Base-by-base conservation (phyloP, 2,797 vertebrate species). In the Spea hammondii region DNA sequence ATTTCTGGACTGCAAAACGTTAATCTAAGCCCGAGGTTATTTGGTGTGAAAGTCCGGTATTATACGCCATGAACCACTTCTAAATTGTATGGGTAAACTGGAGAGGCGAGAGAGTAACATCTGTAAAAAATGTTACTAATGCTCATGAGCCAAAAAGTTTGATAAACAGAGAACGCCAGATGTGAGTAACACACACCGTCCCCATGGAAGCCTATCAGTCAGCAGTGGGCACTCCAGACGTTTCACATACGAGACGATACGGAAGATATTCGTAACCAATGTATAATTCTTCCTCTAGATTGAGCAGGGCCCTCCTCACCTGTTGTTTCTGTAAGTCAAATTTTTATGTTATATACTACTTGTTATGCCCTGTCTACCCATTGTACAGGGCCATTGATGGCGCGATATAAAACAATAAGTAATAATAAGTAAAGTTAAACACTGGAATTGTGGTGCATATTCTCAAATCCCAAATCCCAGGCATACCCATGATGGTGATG, bases 141-240 rank as follows among this genome's bases (percentile, higher is more conserved):
- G 48, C 47, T 45, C 32, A 12, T 11, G 48, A 32, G 79, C 79
- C 79, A 80, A 76, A 51, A 67, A 49, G 46, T 57, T 71, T 76
- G 72, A 80, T 80, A 80, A 80, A 80, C 73, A 76, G 48, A 48
- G 13, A 74, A 69, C 64, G 72, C 78, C 78, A 79, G 72, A 79
- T 79, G 78, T 73, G 77, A 74, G 71, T 48, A 73, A 44, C 47
- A 53, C 46, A 17, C 13, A 47, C 51, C 55, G 44, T 60, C 70
- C 32, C 6, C 8, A 48, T 74, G 66, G n/a, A 47, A 65, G 57
- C 60, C 65, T 51, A 50, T 67, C 57, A 60, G 44, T 70, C 49
- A 74, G 32, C 10, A 55, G 17, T 74, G 78, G 72, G 72, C 72
- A 79, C 70, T 45, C 55, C 69, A 57, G 66, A 32, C 32, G 32